Conservation (phyloP, 2,797 vertebrate genomes). For the Megaceryle alcyon region DNA sequence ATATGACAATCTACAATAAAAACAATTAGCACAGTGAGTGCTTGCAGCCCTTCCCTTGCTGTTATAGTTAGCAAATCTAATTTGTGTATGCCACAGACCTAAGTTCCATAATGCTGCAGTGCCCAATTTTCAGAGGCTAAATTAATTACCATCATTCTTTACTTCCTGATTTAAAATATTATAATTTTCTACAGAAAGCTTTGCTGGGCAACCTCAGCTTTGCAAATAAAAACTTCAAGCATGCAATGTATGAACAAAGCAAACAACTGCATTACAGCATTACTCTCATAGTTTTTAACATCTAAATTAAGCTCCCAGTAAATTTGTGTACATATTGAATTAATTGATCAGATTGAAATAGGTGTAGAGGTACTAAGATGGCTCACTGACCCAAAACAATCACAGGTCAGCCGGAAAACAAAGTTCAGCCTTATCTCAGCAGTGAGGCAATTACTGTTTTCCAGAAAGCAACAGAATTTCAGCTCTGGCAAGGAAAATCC, state of each 20-base stretch:
- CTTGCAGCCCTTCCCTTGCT: background rate
- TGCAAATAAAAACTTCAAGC: background rate
- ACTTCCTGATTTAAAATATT: background rate
- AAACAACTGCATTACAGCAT: background rate
- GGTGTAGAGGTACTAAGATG: background rate
- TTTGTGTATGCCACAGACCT: too few species aligned
- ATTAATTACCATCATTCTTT: background rate
- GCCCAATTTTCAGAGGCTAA: background rate
- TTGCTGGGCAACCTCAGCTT: background rate
- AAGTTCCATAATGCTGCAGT: background rate
- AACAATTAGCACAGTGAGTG: background rate
- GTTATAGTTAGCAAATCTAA: background rate
- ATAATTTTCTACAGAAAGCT: background rate
- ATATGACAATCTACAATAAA: background rate
- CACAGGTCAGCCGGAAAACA: background rate
- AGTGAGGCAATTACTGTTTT: background rate
- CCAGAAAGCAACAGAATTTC: background rate
- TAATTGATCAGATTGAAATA: background rate
- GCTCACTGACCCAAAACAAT: background rate
- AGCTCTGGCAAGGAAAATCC: background rate
- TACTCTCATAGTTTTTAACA: background rate
- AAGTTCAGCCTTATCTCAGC: background rate
- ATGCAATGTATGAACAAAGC: background rate
- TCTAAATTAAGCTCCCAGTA: background rate
- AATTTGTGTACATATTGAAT: background rate